Evolutionary conservation across 2,797 vertebrate genomes (phyloP).

Genomic region (Acestrorhynchus altus): DNA sequence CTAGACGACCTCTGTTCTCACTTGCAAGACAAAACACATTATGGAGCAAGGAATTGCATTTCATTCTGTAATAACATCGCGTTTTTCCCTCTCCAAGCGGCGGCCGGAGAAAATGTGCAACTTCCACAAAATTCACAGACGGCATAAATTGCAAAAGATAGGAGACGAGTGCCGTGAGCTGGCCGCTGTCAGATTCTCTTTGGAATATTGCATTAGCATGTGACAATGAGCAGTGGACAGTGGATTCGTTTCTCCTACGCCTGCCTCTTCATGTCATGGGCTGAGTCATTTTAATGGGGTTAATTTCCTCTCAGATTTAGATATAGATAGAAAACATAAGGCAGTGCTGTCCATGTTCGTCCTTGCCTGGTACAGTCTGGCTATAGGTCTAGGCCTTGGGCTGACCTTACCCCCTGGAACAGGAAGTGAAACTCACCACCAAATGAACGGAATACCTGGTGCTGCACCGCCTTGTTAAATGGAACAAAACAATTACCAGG

Average conservation of each 20-base stretch:
- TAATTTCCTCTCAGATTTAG: slow-evolving; percentile 31
- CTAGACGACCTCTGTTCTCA: slow-evolving; percentile 59
- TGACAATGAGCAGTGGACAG: slow-evolving; percentile 3
- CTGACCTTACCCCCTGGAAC: too few relatives aligned
- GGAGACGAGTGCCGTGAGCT: slow-evolving; percentile 27
- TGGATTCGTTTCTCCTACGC: slow-evolving; percentile 31
- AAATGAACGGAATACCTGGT: too few relatives aligned
- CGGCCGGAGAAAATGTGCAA: slow-evolving; percentile 58
- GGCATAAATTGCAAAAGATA: slow-evolving; percentile 46
- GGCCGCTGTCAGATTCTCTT: slow-evolving; percentile 21
- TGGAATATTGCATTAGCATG: slow-evolving; percentile 8
- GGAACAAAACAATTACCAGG: too few relatives aligned
- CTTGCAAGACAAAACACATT: slow-evolving; percentile 66
- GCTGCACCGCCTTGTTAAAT: too few relatives aligned
- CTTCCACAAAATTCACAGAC: slow-evolving; percentile 59
- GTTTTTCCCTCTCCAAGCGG: slow-evolving; percentile 57
- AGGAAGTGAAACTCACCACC: too few relatives aligned
- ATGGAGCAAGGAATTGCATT: slow-evolving; percentile 66
- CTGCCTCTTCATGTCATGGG: slow-evolving; percentile 25
- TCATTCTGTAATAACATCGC: slow-evolving; percentile 62
- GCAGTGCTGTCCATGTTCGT: too few relatives aligned
- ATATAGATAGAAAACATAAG: too few relatives aligned
- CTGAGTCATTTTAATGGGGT: slow-evolving; percentile 37
- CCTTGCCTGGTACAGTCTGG: too few relatives aligned
- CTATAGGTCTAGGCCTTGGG: too few relatives aligned